A percentile compares a stretch with the other conserved stretches of the same genome.
phyloP scores from a whole-genome alignment of 2,888 invertebrate genomes.

The Pristionchus japonicus region DNA sequence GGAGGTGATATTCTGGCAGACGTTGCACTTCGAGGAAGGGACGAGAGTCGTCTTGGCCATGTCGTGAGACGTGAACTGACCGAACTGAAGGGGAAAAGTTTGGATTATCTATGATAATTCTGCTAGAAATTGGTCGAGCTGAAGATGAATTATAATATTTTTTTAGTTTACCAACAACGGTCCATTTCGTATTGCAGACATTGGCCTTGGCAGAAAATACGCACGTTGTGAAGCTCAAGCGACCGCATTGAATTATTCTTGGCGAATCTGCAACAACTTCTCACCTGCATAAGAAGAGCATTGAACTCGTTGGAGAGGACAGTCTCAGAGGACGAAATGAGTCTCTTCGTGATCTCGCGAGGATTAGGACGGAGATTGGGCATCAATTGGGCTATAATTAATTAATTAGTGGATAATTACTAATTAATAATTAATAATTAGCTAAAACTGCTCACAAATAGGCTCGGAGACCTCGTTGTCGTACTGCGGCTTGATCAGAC shows the following conservation, averaged over 20 bases:
- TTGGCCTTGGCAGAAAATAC: no score
- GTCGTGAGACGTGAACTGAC: constrained; percentile 72
- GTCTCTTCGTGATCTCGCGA: constrained; percentile 63
- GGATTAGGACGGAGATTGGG: constrained; percentile 66
- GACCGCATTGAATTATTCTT: not conserved
- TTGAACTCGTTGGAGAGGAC: constrained; percentile 71
- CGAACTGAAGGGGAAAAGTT: constrained; percentile 54
- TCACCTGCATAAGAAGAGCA: constrained; percentile 68
- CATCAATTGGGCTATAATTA: constrained; percentile 54
- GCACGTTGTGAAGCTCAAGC: no score
- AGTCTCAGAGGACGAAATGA: constrained; percentile 68
- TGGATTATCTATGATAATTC: not conserved
- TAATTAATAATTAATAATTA: no score
- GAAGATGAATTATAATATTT: no score
- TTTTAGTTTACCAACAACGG: no score
- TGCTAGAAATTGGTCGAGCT: no score
- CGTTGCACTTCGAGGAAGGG: constrained; percentile 71
- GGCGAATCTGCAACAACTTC: no score
- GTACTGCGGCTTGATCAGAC: constrained; percentile 65
- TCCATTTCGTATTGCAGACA: no score
- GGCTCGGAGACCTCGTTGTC: constrained; percentile 72
- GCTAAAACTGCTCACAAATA: constrained; percentile 59
- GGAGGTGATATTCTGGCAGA: constrained; percentile 72
- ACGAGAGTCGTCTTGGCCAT: constrained; percentile 74
- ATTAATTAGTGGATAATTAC: not conserved